Evolutionary conservation across 2,113 vertebrate genomes (phyloP).

Genomic region (Haemorhous mexicanus): DNA sequence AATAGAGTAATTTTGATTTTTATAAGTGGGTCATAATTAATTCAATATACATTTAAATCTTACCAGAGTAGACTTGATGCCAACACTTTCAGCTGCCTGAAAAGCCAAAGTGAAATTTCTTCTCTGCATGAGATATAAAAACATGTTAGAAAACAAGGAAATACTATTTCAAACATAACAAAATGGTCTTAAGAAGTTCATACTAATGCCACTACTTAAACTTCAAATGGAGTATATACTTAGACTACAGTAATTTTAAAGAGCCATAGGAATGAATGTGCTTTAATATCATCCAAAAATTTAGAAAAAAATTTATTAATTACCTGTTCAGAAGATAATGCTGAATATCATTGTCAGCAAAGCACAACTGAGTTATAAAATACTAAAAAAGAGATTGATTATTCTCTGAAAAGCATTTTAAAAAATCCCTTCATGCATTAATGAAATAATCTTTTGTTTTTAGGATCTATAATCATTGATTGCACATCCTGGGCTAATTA

Average conservation of each 20-base stretch:
- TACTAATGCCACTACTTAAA: background rate
- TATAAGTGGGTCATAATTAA: background rate
- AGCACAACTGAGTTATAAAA: background rate
- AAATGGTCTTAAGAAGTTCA: background rate
- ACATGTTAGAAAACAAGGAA: background rate
- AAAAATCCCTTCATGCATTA: background rate
- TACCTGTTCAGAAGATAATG: background rate
- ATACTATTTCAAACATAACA: background rate
- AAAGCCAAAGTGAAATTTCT: constrained; percentile 96
- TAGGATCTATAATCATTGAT: background rate
- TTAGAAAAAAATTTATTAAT: background rate
- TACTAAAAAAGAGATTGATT: background rate
- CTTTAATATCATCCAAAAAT: background rate
- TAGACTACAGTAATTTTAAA: background rate
- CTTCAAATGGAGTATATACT: background rate
- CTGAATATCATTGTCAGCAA: background rate
- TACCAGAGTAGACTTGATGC: constrained; percentile 97
- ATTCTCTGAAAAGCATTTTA: background rate
- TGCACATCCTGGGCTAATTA: background rate
- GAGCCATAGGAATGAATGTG: background rate
- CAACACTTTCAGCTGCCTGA: constrained; percentile 96
- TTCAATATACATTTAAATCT: constrained; percentile 53
- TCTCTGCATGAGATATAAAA: constrained; percentile 72
- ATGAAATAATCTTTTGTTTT: background rate
- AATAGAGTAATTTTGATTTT: background rate